Evolutionary conservation across 2,888 invertebrate species (phyloP).

Genomic region (Uropetala carovei): DNA sequence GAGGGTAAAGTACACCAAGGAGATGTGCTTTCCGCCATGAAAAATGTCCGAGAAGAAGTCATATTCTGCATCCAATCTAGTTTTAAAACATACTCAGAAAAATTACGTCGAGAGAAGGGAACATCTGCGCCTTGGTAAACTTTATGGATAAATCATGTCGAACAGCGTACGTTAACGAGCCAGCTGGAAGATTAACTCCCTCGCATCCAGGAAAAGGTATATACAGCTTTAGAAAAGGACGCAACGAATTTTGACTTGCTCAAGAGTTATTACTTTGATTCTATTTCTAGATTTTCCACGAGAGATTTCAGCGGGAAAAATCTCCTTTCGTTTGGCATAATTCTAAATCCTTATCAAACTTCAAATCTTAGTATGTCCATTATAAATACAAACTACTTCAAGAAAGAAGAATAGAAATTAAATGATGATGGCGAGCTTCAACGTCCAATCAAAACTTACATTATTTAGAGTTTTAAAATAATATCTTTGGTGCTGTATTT

Average conservation of each 20-base stretch:
- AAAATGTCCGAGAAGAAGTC: slow-evolving; percentile 1
- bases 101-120: background rate
- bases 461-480: too few species aligned
- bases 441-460: too few species aligned
- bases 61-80: background rate
- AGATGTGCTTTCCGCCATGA: background rate
- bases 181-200: background rate
- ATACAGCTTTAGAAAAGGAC: background rate
- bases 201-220: background rate
- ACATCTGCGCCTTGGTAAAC: slow-evolving; percentile 17
- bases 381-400: too few species aligned
- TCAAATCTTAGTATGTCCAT: too few species aligned
- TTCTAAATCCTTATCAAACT: too few species aligned
- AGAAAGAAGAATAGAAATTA: too few species aligned
- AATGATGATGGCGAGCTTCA: too few species aligned
- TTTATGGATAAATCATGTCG: background rate
- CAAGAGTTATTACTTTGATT: too few species aligned
- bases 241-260: too few species aligned
- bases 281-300: too few species aligned
- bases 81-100: slow-evolving; percentile 6
- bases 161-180: background rate
- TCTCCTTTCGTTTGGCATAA: background rate
- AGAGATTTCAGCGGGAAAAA: too few species aligned
- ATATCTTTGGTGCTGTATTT: too few species aligned
- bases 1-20: background rate